A percentile compares a stretch with the other conserved stretches of the same genome.
Conservation (phyloP, 1,140 invertebrate genomes). For the Theocolax elegans region DNA sequence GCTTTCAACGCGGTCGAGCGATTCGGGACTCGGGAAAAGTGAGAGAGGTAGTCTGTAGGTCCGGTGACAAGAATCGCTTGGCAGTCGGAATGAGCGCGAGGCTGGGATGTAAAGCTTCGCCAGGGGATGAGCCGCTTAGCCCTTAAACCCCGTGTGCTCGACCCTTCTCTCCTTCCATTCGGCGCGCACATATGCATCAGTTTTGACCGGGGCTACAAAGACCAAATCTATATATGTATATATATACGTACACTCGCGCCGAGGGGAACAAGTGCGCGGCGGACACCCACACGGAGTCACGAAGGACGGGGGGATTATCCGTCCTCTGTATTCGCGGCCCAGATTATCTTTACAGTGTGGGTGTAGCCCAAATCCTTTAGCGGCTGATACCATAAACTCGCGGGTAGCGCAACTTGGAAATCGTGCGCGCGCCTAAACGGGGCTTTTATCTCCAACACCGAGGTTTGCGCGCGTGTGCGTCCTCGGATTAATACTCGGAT, state of each 20-base stretch:
- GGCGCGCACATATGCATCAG: conserved; percentile 39
- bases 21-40: conserved; percentile 11
- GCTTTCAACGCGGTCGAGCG: not conserved
- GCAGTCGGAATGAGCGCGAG: no score
- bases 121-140: conserved; percentile 67
- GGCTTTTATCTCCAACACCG: not conserved
- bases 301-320: conserved; percentile 63
- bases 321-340: conserved; percentile 59
- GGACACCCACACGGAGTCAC: not conserved
- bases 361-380: conserved; percentile 59
- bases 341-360: conserved; percentile 43
- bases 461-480: conserved; percentile 31
- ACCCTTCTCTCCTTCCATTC: conserved; percentile 42
- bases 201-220: conserved; percentile 41
- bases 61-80: no score
- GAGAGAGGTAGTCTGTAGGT: no score
- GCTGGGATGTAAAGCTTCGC: conserved; percentile 56
- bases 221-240: conserved; percentile 33
- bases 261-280: conserved; percentile 33
- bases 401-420: not conserved
- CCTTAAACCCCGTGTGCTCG: conserved; percentile 65
- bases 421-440: conserved; percentile 6
- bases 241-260: conserved; percentile 49
- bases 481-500: conserved; percentile 63
- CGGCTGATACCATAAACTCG: conserved; percentile 44